A percentile compares a stretch with the other conserved stretches of the same genome.
These are phyloP conservation scores for Chamaea fasciata DNA, from an alignment of 2,113 vertebrate genomes.

Conservation along the genomic window DNA sequence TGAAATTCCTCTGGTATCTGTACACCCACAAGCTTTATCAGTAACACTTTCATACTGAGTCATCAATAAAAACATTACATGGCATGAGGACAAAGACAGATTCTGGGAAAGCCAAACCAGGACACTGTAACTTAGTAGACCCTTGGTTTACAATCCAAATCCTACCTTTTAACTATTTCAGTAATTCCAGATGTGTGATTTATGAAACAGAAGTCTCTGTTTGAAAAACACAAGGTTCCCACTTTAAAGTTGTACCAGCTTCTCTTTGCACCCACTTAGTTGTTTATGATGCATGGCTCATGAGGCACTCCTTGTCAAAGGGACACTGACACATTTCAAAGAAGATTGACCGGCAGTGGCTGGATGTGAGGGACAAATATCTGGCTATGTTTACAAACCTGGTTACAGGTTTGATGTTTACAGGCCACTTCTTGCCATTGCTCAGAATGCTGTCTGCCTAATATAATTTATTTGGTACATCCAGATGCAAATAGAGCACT, in stretches of 20 bases:
- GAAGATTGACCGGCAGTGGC: background rate
- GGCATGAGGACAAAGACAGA: background rate
- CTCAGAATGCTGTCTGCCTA: background rate
- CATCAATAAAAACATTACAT: background rate
- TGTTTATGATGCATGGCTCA: background rate
- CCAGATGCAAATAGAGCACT: background rate
- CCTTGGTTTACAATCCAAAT: background rate
- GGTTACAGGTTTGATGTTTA: background rate
- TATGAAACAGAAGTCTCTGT: background rate
- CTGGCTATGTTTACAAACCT: background rate
- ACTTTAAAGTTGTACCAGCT: background rate
- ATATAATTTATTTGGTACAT: background rate
- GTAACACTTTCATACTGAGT: constrained; percentile 1
- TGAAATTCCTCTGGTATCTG: background rate
- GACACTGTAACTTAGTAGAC: background rate
- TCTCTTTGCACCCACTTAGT: background rate
- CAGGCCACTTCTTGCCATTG: background rate
- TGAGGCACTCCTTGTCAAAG: background rate
- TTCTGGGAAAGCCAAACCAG: constrained; percentile 9
- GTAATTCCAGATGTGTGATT: background rate
- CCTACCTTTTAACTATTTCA: background rate
- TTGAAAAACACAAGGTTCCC: background rate
- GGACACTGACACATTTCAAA: background rate
- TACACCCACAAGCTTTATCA: constrained; percentile 11
- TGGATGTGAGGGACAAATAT: background rate